Conservation (phyloP, 2,113 vertebrate species). For the Clinocottus analis region DNA sequence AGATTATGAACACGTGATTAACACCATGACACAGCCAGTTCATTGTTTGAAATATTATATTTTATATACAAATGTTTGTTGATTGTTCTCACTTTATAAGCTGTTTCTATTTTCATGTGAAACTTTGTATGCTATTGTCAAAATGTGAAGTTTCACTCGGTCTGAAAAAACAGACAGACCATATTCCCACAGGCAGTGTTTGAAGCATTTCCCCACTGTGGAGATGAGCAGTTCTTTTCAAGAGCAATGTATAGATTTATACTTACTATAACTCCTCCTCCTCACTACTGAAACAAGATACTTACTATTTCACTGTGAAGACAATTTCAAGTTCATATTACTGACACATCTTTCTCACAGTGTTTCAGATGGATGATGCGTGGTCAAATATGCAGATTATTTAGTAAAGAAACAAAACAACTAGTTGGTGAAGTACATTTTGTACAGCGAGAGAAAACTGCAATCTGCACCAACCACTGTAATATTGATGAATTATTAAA, state of each 20-base stretch:
- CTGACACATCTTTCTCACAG: not conserved
- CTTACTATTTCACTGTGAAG: conserved; percentile 10
- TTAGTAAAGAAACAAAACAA: no score
- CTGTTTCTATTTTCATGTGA: no score
- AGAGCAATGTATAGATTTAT: not conserved
- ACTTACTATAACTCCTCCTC: not conserved
- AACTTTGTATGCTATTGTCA: no score
- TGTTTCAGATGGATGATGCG: not conserved
- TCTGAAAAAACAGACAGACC: no score
- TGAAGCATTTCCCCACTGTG: not conserved
- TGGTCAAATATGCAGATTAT: not conserved
- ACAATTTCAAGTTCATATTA: not conserved
- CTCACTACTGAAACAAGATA: not conserved
- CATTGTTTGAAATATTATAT: no score
- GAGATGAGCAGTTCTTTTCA: not conserved
- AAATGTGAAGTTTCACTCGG: no score
- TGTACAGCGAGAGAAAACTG: not conserved
- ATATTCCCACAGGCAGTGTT: no score
- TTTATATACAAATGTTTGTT: no score
- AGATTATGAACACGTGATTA: no score
- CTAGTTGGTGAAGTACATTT: not conserved
- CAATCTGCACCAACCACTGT: no score
- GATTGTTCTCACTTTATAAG: no score
- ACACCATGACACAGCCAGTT: no score
- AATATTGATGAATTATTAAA: not conserved